phyloP scores from a whole-genome alignment of 2,797 vertebrate species.

The Microcaecilia unicolor region DNA sequence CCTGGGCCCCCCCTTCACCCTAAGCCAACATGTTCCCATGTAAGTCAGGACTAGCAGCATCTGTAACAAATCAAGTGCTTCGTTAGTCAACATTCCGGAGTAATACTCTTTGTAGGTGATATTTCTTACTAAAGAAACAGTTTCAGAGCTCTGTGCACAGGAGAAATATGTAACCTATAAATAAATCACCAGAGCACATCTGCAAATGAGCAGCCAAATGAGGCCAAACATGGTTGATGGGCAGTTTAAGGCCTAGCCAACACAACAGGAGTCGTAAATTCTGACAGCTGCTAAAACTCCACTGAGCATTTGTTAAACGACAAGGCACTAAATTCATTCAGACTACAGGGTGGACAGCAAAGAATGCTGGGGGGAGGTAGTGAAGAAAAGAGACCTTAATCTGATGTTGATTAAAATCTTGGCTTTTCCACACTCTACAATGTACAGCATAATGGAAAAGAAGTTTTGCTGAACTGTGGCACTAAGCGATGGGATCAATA shows the following conservation, averaged over 20 bases:
- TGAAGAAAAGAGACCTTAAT: not conserved
- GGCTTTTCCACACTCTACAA: slow-evolving; percentile 12
- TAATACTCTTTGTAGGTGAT: not conserved
- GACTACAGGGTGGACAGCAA: slow-evolving; percentile 7
- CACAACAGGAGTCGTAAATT: slow-evolving; percentile 29
- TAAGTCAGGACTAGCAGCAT: not conserved
- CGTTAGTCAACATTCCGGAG: not conserved
- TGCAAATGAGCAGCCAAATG: slow-evolving; percentile 14
- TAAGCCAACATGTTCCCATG: too few species aligned
- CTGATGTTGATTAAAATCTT: slow-evolving; percentile 4
- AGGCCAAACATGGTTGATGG: slow-evolving; percentile 9
- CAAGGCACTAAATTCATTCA: slow-evolving; percentile 9
- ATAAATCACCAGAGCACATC: not conserved
- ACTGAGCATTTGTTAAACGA: slow-evolving; percentile 17
- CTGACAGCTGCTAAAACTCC: slow-evolving; percentile 33
- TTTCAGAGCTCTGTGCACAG: not conserved
- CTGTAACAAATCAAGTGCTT: not conserved
- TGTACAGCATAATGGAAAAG: too few species aligned
- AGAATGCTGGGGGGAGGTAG: slow-evolving; percentile 10
- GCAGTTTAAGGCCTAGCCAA: slow-evolving; percentile 10
- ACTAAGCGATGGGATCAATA: not conserved
- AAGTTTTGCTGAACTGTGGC: not conserved
- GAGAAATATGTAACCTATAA: not conserved
- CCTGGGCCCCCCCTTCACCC: too few species aligned
- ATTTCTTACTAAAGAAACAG: not conserved